Base-by-base conservation (phyloP, 2,888 invertebrate species). In the Eupithecia subumbrata region DNA sequence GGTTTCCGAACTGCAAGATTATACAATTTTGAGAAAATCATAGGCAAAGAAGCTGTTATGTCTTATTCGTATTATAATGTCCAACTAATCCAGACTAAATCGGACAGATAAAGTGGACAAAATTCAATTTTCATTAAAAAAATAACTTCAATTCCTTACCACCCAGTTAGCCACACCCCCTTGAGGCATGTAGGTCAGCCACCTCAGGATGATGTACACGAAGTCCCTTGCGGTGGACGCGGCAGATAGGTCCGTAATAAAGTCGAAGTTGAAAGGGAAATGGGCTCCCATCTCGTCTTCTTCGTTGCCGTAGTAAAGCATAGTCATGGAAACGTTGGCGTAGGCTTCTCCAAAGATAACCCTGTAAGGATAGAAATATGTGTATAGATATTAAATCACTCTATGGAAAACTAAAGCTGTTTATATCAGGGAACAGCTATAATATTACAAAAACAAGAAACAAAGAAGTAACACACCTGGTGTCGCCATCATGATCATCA, bases 181-280 rank as follows among this genome's bases (percentile, higher is more conserved):
- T 30, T 88, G 79, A 0, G 96, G 96, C 95, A 96, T 95, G 67
- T 95, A 93, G 9, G 94, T 91, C 75, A 96, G 87, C 96, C 96
- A 97, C 48, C 87, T 87, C 73, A 95, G 89, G 60, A 96, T 95
- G 12, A 91, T 85, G 56, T 93, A 90, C 1, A 95, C 94, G 77
- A 95, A 91, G 80, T 95, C 94, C 5, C 89, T 81, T 0, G 96
- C 95, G 16, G 84, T 94, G 3, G 95, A 95, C 3, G 87, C 81
- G 0, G 87, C 84, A 0, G 92, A 92, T 0, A 96, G 83, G 14
- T 94, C 92, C 0, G 91, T 92, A 76, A 96, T 92, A 78, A 97
- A 92, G 82, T 96, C 94, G 76, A 96, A 96, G 87, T 97, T 97
- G 85, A 97, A 96, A 0, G 97, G 96, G 75, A 97, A 95, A 79